Percentiles rank a stretch among this genome's conserved stretches.
These are phyloP conservation scores for Pangasius larnaudii DNA, from an alignment of 2,797 vertebrate species.

Conservation along the genomic window DNA sequence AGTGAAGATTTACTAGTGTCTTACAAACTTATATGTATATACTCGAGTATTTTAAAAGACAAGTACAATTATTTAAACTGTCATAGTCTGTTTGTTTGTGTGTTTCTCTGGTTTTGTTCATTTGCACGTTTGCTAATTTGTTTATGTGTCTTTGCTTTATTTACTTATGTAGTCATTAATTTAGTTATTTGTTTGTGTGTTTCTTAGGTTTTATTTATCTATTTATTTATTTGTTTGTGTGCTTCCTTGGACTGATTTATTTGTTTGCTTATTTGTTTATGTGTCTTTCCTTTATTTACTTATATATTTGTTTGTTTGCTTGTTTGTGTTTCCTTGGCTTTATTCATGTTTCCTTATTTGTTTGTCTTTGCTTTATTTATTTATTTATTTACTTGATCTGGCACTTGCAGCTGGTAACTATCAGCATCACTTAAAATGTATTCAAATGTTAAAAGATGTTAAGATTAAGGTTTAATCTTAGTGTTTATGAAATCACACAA, in stretches of 20 bases:
- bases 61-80: background rate
- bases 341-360: background rate
- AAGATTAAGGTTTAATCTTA: background rate
- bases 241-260: background rate
- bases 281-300: background rate
- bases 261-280: background rate
- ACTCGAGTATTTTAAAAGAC: background rate
- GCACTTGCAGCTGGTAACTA: background rate
- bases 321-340: background rate
- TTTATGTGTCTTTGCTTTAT: background rate
- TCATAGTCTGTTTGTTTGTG: background rate
- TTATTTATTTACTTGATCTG: background rate
- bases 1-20: background rate
- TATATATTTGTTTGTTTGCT: background rate
- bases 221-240: background rate
- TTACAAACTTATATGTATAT: background rate
- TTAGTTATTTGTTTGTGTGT: background rate
- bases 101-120: background rate
- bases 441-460: background rate
- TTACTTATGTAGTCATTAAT: background rate
- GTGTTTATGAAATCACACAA: background rate
- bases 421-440: background rate
- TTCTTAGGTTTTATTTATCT: background rate
- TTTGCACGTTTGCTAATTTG: background rate
- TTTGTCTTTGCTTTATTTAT: background rate